Base-by-base conservation (phyloP, 92 coral and sea anemone genomes). In the Isaurus tuberculatus region DNA sequence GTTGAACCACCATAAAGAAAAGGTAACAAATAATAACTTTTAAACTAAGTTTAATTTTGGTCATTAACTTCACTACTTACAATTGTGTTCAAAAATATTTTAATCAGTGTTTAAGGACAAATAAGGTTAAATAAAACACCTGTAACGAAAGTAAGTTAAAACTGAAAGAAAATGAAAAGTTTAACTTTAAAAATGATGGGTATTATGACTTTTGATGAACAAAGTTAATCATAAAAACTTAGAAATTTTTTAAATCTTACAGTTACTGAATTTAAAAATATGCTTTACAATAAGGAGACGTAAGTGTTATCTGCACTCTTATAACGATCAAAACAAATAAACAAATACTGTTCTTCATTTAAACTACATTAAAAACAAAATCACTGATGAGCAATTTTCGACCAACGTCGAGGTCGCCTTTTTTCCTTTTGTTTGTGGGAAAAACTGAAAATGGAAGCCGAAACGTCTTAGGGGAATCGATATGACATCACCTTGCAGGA, bases 1-100 rank as follows among this genome's bases (percentile, higher is more conserved):
- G 72, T 89, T 93, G 65, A 90, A 78, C 79, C 68, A 83, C 79
- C 94, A 91, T 92, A 88, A 86, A 60, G 64, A 81, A 40, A 94
- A 93, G 94, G 94, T 93, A 86, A 16, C 33, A 49, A 29, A 64
- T 46, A 36, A 46, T 17, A 28, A 8, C 26, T 9, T 58, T n/a
- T 42, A 32, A 63, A 63, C 34, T 29, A 26, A 26, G 13, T 3
- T 22, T 14, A 0, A 2, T n/a, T 55, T n/a, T 55, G 7, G 1
- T 19, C 23, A 19, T 22, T 3, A 55, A 4, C 19, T n/a, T 19
- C 8, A 19, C 22, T 55, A n/a, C 19, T 19, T 4, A 17, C 22
- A 15, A 49, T 49, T 13, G 28, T 55, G 9, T 7, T 15, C 5
- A 19, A 55, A 55, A 55, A 55, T 3, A 40, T 40, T 36, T 40